Evolutionary conservation across 2,888 invertebrate genomes (phyloP).

Genomic region (Rhaphigaster nebulosa): DNA sequence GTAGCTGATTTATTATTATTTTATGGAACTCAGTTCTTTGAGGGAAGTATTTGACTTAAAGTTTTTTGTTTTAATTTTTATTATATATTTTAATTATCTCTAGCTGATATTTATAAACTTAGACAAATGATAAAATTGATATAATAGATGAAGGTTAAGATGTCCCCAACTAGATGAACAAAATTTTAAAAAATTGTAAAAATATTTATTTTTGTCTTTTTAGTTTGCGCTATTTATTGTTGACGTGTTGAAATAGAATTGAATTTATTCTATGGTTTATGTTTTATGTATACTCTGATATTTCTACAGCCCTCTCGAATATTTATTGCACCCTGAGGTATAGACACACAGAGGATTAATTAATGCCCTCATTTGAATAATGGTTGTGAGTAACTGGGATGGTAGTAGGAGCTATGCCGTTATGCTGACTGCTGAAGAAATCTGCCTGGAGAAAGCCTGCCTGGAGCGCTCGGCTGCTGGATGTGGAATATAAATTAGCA

Average conservation of each 20-base stretch:
- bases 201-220: too few species aligned
- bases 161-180: too few species aligned
- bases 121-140: too few species aligned
- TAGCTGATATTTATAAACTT: too few species aligned
- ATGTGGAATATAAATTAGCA: constrained; percentile 32
- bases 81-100: too few species aligned
- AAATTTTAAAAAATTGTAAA: too few species aligned
- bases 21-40: too few species aligned
- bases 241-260: neutral
- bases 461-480: neutral
- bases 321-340: neutral
- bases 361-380: constrained; percentile 33
- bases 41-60: too few species aligned
- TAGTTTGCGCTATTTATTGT: neutral
- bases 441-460: constrained; percentile 47
- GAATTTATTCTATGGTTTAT: neutral
- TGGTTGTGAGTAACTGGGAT: constrained; percentile 1
- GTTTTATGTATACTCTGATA: neutral
- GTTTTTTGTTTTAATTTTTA: too few species aligned
- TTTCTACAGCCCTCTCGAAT: neutral
- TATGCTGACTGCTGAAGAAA: constrained; percentile 41
- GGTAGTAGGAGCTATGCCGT: constrained; percentile 8
- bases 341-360: neutral
- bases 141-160: too few species aligned
- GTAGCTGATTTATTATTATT: too few species aligned